Evolutionary conservation across 2,888 invertebrate species (phyloP).

Genomic region (Desoria tigrina): DNA sequence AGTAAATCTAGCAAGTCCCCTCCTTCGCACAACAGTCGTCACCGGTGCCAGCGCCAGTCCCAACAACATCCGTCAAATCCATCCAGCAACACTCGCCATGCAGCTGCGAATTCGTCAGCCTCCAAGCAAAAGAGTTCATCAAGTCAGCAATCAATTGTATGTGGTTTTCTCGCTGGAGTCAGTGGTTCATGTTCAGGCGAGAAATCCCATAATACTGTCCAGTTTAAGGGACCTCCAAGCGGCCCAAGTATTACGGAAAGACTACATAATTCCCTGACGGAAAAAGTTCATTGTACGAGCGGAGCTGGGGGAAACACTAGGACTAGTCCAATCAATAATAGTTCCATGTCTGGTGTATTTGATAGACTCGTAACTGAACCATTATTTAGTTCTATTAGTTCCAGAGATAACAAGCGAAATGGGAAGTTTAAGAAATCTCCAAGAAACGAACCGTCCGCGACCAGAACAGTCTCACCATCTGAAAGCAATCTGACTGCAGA

Average conservation of each 20-base stretch:
- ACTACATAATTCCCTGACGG: slow-evolving; percentile 20
- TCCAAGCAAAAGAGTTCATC: slow-evolving; percentile 14
- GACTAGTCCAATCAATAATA: slow-evolving; percentile 48
- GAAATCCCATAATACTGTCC: slow-evolving; percentile 20
- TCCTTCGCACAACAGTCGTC: slow-evolving; percentile 46
- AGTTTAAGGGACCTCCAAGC: slow-evolving; percentile 21
- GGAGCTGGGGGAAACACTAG: slow-evolving; percentile 37
- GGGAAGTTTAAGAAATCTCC: slow-evolving; percentile 45
- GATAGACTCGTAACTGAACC: slow-evolving; percentile 45
- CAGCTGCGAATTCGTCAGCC: slow-evolving; percentile 10
- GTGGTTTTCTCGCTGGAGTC: neutral
- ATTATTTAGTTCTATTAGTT: slow-evolving; percentile 40
- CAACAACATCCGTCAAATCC: slow-evolving; percentile 40
- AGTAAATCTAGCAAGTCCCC: slow-evolving; percentile 50
- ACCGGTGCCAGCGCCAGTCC: slow-evolving; percentile 46
- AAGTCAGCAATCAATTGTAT: neutral
- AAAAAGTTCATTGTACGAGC: slow-evolving; percentile 48
- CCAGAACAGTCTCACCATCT: neutral
- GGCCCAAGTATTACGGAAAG: slow-evolving; percentile 38
- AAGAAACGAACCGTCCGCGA: slow-evolving; percentile 40
- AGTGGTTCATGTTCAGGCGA: neutral
- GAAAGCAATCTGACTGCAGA: neutral
- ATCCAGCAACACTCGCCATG: slow-evolving; percentile 26
- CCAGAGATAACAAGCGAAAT: slow-evolving; percentile 44
- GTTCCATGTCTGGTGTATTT: slow-evolving; percentile 40